phyloP scores from a whole-genome alignment of 2,888 invertebrate species.

The Nomada fabriciana region DNA sequence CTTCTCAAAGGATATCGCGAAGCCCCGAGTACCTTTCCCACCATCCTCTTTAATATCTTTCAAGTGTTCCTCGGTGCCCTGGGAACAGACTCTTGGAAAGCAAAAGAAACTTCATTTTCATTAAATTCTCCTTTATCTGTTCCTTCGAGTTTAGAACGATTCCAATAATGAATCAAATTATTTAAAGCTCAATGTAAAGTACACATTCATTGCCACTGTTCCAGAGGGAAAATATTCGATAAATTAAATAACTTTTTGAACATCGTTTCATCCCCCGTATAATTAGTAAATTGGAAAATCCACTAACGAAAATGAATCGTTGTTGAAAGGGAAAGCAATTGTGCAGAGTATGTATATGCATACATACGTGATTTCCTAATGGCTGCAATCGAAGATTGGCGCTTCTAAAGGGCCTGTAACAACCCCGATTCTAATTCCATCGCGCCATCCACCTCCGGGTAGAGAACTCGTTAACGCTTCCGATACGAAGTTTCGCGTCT shows the following conservation, averaged over 20 bases:
- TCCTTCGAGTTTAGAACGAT: too few relatives aligned
- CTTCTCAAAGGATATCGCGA: conserved; percentile 28
- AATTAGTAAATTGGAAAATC: too few relatives aligned
- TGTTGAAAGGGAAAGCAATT: too few relatives aligned
- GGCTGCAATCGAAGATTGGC: conserved; percentile 31
- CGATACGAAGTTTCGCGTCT: conserved; percentile 43
- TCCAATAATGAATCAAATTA: too few relatives aligned
- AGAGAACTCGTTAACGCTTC: conserved; percentile 51
- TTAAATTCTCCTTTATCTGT: too few relatives aligned
- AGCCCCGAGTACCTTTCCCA: conserved; percentile 9
- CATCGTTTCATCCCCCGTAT: too few relatives aligned
- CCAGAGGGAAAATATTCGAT: too few relatives aligned
- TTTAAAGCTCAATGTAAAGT: too few relatives aligned
- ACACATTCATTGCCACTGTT: too few relatives aligned
- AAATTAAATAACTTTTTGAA: too few relatives aligned
- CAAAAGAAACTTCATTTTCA: neutral
- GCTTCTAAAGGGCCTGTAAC: conserved; percentile 38
- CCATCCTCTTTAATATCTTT: neutral
- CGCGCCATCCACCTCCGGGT: conserved; percentile 9
- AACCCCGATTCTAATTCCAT: conserved; percentile 53
- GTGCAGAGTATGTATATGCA: too few relatives aligned
- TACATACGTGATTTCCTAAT: conserved; percentile 17
- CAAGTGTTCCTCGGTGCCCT: neutral
- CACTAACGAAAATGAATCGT: too few relatives aligned
- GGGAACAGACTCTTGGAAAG: neutral